Evolutionary conservation across 2,113 vertebrate genomes (phyloP).

Genomic region (Dicentrarchus labrax): DNA sequence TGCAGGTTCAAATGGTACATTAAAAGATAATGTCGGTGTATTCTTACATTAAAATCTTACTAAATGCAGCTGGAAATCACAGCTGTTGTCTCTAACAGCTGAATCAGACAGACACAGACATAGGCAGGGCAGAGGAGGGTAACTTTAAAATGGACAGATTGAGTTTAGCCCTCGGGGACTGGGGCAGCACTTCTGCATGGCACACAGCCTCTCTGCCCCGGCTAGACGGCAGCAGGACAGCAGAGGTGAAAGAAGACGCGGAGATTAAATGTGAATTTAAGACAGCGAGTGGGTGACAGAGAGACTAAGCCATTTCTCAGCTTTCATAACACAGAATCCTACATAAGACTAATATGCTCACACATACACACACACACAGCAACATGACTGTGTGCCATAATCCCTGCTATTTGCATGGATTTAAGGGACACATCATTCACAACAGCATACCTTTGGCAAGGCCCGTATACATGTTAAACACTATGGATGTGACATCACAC

Average conservation of each 20-base stretch:
- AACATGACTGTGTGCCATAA: not conserved
- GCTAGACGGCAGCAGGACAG: conserved; percentile 3
- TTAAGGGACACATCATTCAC: not conserved
- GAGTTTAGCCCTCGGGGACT: conserved; percentile 13
- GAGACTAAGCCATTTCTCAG: conserved; percentile 5
- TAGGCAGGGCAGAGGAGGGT: not conserved
- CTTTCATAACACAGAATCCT: conserved; percentile 34
- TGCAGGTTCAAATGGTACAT: not conserved
- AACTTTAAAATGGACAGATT: not conserved
- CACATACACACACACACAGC: not conserved
- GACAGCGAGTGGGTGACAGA: not conserved
- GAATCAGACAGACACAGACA: not conserved
- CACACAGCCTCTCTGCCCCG: not conserved
- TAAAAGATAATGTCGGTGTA: not conserved
- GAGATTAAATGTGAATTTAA: conserved; percentile 11
- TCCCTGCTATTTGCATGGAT: not conserved
- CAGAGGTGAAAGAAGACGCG: not conserved
- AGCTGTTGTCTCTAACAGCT: not conserved
- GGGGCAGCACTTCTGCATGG: conserved; percentile 17
- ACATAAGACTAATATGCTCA: conserved; percentile 19
- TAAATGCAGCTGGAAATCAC: conserved; percentile 12
- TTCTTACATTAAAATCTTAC: not conserved
- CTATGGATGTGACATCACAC: not conserved
- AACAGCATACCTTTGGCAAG: not conserved
- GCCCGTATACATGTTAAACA: not conserved